Percentiles rank a stretch among this genome's conserved stretches.
Evolutionary conservation across 2,113 vertebrate species (phyloP).

Genomic region (Pungitius pungitius): DNA sequence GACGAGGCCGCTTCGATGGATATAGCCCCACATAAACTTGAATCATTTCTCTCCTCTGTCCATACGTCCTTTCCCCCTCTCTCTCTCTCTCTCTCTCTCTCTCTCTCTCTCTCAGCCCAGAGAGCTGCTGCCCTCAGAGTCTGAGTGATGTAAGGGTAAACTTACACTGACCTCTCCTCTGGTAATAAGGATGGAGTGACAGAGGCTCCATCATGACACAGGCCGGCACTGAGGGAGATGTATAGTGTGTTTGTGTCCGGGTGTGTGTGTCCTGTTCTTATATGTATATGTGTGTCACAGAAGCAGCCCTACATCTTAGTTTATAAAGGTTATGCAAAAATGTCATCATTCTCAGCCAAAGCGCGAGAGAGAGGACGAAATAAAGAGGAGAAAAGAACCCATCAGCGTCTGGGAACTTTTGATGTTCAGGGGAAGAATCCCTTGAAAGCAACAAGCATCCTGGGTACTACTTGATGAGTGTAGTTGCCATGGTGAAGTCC

Average conservation of each 20-base stretch:
- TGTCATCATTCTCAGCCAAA: conserved; percentile 54
- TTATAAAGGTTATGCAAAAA: conserved; percentile 59
- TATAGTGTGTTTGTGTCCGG: conserved; percentile 3
- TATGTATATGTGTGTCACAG: conserved; percentile 12
- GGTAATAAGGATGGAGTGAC: conserved; percentile 71
- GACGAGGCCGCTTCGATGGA: conserved; percentile 29
- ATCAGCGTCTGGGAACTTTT: conserved; percentile 31
- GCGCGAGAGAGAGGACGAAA: conserved; percentile 17
- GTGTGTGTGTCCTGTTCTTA: neutral
- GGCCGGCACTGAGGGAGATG: conserved; percentile 49
- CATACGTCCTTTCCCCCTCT: conserved; percentile 27
- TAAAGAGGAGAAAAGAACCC: conserved; percentile 54
- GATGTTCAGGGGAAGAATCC: conserved; percentile 16
- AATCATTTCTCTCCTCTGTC: conserved; percentile 43
- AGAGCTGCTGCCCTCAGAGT: conserved; percentile 54
- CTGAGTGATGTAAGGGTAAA: conserved; percentile 74
- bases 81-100: conserved; percentile 56
- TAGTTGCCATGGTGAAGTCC: conserved; percentile 47
- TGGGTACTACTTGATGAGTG: conserved; percentile 28
- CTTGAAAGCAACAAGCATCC: conserved; percentile 16
- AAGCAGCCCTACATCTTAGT: conserved; percentile 32
- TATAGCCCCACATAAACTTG: conserved; percentile 44
- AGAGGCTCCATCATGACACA: conserved; percentile 62
- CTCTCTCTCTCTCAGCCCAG: conserved; percentile 52
- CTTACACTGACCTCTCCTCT: conserved; percentile 67